Percentiles rank a stretch among this genome's conserved stretches.
phyloP scores from a whole-genome alignment of 1,140 invertebrate species.

The Conus ventricosus region DNA sequence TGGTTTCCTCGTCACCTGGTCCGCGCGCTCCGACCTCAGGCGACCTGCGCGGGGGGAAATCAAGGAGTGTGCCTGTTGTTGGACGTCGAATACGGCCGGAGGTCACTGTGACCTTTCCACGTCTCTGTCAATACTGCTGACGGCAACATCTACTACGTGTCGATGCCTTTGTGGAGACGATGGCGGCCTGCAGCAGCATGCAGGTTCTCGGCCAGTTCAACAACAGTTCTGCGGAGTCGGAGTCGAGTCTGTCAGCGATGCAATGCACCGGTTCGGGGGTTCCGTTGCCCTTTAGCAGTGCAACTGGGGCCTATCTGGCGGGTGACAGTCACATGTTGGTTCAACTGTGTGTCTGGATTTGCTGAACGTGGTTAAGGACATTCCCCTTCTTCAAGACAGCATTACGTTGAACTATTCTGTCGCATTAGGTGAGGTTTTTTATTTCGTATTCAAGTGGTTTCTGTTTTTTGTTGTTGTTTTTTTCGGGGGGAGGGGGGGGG shows the following conservation, averaged over 20 bases:
- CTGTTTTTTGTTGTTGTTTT: no score
- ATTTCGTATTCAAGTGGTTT: no score
- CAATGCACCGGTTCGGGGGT: conserved; percentile 39
- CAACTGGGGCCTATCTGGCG: conserved; percentile 35
- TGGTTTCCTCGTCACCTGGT: conserved; percentile 48
- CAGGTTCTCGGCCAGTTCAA: no score
- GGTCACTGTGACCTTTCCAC: neutral
- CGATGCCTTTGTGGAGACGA: neutral
- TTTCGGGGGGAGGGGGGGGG: no score
- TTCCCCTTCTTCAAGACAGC: neutral
- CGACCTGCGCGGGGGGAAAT: conserved; percentile 11
- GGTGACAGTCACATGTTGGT: conserved; percentile 26
- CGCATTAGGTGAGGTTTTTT: neutral
- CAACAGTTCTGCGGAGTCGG: conserved; percentile 46
- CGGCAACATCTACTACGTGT: conserved; percentile 1
- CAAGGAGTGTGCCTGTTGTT: neutral
- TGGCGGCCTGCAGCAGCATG: no score
- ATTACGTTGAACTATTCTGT: conserved; percentile 32
- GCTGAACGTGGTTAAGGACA: conserved; percentile 37
- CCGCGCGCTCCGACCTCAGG: neutral
- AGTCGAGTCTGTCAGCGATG: conserved; percentile 50
- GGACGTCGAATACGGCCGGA: neutral
- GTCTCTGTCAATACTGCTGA: neutral
- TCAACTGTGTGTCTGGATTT: conserved; percentile 52
- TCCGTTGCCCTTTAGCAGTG: conserved; percentile 38